Evolutionary conservation across 37 sponge, comb jelly and placozoan genomes (phyloP), one percentile per base, ranked within the genome.

Genomic region (Beroe forskalii): DNA sequence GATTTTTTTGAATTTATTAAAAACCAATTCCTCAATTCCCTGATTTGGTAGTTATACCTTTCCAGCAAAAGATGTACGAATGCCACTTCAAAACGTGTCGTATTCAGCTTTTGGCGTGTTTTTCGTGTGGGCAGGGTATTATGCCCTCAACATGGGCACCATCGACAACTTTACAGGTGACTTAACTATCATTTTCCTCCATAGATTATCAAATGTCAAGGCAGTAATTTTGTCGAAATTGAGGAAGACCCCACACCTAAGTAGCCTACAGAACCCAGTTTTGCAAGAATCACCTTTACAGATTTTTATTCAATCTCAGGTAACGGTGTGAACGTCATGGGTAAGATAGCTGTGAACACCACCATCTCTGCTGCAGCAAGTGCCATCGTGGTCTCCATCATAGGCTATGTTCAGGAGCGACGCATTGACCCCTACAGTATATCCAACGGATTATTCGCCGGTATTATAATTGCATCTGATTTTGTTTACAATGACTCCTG

Each of bases 1-100:
- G n/a, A 27, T 24, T 24, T 6, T 66, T 14, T 66, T 8, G 8
- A n/a, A n/a, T 66, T 66, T 24, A 66, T 66, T 66, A 8, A n/a
- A 14, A 66, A 24, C 8, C 8, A 66, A 66, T 8, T 6, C 20
- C 28, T 24, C 20, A 64, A 64, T 25, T 25, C 20, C 6, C 6
- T 64, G n/a, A n/a, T n/a, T n/a, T n/a, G n/a, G n/a, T n/a, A n/a
- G 55, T 48, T 6, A 48, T 48, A 12, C 86, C 28, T 80, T 6
- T 41, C 4, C 86, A 80, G 86, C 27, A 19, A 9, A 6, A 20
- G 42, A 44, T 25, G 55, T 44, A 9, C 28, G 86, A 17, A 80
- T 80, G 86, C 86, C 86, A 38, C 55, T 14, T 1, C 86, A 80
- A 80, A 80, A 80, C 30, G 86, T 80, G 43, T 42, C 86, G 14